These are phyloP conservation scores for Plagiodera versicolora DNA, from an alignment of 2,888 invertebrate genomes.

Conservation along the genomic window DNA sequence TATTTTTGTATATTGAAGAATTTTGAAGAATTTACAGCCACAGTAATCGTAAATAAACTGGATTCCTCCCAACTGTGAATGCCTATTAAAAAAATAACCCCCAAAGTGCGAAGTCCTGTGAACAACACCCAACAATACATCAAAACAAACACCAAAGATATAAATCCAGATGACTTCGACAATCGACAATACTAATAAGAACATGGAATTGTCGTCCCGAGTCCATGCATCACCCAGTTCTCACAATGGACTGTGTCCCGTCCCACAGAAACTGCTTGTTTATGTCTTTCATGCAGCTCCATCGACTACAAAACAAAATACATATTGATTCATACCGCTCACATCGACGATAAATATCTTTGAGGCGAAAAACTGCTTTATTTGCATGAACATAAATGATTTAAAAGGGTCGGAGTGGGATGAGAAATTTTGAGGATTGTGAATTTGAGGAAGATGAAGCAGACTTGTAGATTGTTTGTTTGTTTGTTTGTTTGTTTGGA, in stretches of 20 bases:
- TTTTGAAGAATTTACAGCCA: too few relatives aligned
- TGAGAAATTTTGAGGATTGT: conserved; percentile 4
- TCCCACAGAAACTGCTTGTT: conserved; percentile 44
- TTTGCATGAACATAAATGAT: conserved; percentile 32
- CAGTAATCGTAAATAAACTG: too few relatives aligned
- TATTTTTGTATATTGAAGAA: too few relatives aligned
- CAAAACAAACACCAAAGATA: not conserved
- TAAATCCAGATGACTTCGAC: conserved; percentile 17
- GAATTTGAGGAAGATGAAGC: not conserved
- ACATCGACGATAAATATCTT: conserved; percentile 34
- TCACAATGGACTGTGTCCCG: conserved; percentile 42
- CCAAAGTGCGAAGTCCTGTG: not conserved
- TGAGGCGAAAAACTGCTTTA: conserved; percentile 3
- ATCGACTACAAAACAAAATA: conserved; percentile 38
- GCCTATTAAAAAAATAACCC: not conserved
- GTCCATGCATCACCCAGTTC: conserved; percentile 39
- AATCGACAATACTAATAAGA: conserved; percentile 42
- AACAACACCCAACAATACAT: not conserved
- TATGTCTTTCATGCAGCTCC: conserved; percentile 42
- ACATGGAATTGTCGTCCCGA: conserved; percentile 38
- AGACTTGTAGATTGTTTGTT: not conserved
- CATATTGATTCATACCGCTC: conserved; percentile 44
- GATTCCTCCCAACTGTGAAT: too few relatives aligned
- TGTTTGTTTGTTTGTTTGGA: too few relatives aligned
- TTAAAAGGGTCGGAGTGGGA: conserved; percentile 27